Evolutionary conservation across 2,797 vertebrate species (phyloP).

Genomic region (Protosalanx chinensis): DNA sequence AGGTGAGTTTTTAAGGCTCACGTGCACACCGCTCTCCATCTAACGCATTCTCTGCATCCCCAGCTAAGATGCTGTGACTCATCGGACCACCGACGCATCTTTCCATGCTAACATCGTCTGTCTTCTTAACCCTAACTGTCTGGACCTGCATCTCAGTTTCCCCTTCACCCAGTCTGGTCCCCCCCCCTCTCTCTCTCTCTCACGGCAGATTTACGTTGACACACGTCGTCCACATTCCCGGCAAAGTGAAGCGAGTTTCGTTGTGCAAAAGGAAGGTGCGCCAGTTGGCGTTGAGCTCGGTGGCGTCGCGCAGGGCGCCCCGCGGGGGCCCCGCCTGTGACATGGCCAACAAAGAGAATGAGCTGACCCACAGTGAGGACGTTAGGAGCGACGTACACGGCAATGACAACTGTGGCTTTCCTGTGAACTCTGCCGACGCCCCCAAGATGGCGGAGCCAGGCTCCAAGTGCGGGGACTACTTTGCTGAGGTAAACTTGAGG

Average conservation of each 20-base stretch:
- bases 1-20: constrained; percentile 70
- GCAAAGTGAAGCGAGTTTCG: constrained; percentile 76
- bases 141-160: not conserved
- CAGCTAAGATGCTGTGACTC: constrained; percentile 48
- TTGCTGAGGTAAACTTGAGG: constrained; percentile 79
- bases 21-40: constrained; percentile 41
- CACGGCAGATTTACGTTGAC: constrained; percentile 81
- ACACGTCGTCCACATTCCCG: constrained; percentile 73
- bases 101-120: constrained; percentile 34
- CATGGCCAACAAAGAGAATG: constrained; percentile 99
- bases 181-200: constrained; percentile 2
- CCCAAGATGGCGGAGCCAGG: constrained; percentile 88
- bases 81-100: constrained; percentile 48
- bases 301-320: constrained; percentile 77
- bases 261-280: constrained; percentile 81
- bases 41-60: constrained; percentile 21
- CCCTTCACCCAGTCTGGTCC: not conserved
- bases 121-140: constrained; percentile 22
- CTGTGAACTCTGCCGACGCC: constrained; percentile 74
- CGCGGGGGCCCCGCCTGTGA: constrained; percentile 78
- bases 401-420: constrained; percentile 66
- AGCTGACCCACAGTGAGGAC: constrained; percentile 85
- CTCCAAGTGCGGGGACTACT: constrained; percentile 88
- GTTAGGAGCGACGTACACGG: constrained; percentile 57
- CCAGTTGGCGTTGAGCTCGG: constrained; percentile 73